Base-by-base conservation (phyloP, 2,888 invertebrate species). In the Bembecia ichneumoniformis region DNA sequence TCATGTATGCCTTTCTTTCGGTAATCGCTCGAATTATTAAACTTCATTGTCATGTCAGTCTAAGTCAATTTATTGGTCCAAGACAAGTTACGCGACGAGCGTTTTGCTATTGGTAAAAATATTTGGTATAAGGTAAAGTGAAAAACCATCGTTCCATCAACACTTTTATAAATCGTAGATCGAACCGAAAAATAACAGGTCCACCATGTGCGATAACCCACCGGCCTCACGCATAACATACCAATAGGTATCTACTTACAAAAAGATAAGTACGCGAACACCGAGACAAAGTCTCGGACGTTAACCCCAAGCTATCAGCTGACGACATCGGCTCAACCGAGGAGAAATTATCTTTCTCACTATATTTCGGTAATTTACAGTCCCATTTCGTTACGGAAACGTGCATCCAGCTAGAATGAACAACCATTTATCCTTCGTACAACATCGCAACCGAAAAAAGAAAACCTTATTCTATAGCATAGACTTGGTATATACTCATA, bases 221-320 rank as follows among this genome's bases (percentile, higher is more conserved):
- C 63, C 72, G 74, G 77, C 79, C 77, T 74, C 67, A 63, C 62
- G 61, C 61, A 28, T 9, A 28, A 28, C 28, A 28, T 28, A 28
- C 28, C 28, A 28, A 28, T 28, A 28, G 4, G 28, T 28, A 14
- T 3, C 59, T 56, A 55, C 54, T 60, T 57, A 63, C 60, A 66
- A 67, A 64, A 64, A 72, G 80, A 77, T 79, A 79, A 71, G 74
- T 72, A 71, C 66, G 63, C 73, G 74, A 68, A 63, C 71, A 75
- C 67, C 68, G 79, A 81, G 80, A 82, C 83, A 80, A 82, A 81
- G 82, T 81, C 74, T 80, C 71, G 83, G 82, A 59, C 79, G 71
- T 71, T 80, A 70, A 79, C 82, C 46, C 71, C 72, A 50, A 60
- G 63, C 74, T 86, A 84, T 87, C 86, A 86, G 83, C 84, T 83